phyloP scores from a whole-genome alignment of 2,113 vertebrate species.

The Forbesichthys papilliferus region DNA sequence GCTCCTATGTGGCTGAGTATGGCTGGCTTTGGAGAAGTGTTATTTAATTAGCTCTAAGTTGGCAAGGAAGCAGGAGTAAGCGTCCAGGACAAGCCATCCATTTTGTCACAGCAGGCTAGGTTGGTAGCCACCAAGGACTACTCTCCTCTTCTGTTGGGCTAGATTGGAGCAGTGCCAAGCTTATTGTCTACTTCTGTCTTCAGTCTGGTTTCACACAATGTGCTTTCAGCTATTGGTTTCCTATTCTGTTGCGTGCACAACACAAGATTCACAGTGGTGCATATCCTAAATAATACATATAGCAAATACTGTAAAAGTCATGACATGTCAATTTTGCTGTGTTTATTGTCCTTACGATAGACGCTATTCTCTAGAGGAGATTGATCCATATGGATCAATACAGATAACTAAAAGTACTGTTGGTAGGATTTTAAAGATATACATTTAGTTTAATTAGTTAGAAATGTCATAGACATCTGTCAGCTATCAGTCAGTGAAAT shows the following conservation, averaged over 20 bases:
- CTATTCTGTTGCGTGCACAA: neutral
- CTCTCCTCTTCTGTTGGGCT: conserved; percentile 6
- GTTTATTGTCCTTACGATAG: no score
- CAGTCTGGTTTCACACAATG: conserved; percentile 6
- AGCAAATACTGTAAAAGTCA: no score
- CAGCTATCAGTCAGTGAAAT: no score
- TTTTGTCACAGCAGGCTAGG: conserved; percentile 20
- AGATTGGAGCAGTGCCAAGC: conserved; percentile 1
- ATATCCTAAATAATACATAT: no score
- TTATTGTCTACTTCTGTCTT: conserved; percentile 1
- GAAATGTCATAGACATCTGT: no score
- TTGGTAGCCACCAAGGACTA: neutral
- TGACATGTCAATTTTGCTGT: no score
- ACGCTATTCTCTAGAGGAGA: no score
- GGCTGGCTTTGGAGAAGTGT: conserved; percentile 18
- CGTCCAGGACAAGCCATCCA: neutral
- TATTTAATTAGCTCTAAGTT: conserved; percentile 44
- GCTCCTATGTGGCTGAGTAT: neutral
- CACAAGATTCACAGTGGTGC: no score
- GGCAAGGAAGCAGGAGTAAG: conserved; percentile 15
- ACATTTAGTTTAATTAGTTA: no score
- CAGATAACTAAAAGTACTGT: no score
- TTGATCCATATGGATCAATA: no score
- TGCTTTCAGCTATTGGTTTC: conserved; percentile 6
- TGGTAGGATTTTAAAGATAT: no score